Conservation (phyloP, 92 coral and sea anemone species). For the Paragorgia papillata region DNA sequence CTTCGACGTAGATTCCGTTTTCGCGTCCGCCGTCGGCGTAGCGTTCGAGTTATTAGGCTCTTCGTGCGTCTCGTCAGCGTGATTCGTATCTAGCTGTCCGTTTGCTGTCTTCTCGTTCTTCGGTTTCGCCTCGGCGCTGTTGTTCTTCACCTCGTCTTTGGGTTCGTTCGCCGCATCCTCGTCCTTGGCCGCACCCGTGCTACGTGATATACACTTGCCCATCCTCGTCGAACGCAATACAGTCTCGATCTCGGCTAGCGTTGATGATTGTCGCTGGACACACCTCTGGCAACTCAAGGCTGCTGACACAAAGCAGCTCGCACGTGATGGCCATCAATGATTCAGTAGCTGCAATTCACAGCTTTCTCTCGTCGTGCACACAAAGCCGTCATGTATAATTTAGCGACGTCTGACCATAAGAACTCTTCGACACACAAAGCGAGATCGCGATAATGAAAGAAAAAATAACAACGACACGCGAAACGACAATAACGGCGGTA, state of each 20-base stretch:
- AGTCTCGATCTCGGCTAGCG: constrained; percentile 20
- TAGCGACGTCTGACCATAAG: neutral
- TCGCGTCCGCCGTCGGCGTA: neutral
- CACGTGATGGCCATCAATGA: constrained; percentile 37
- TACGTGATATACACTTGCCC: constrained; percentile 46
- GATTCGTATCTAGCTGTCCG: constrained; percentile 18
- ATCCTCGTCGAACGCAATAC: constrained; percentile 9
- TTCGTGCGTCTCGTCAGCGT: neutral
- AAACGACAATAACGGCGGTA: too few species aligned
- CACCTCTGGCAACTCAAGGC: constrained; percentile 17
- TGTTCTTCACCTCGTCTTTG: constrained; percentile 7
- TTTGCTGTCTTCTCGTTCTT: constrained; percentile 28
- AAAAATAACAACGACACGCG: too few species aligned
- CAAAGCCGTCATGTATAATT: constrained; percentile 27
- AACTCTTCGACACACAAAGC: neutral
- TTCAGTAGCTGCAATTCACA: constrained; percentile 30
- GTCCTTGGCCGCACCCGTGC: neutral
- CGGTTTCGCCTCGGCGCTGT: constrained; percentile 18
- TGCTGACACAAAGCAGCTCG: neutral
- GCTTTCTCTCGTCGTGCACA: constrained; percentile 2
- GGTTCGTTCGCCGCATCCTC: constrained; percentile 11
- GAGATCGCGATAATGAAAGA: constrained; percentile 12
- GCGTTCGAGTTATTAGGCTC: neutral
- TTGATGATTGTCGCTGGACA: constrained; percentile 33
- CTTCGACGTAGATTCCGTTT: constrained; percentile 1